A percentile compares a stretch with the other conserved stretches of the same genome.
Evolutionary conservation across 2,797 vertebrate species (phyloP).

Genomic region (Epinephelus awoara): DNA sequence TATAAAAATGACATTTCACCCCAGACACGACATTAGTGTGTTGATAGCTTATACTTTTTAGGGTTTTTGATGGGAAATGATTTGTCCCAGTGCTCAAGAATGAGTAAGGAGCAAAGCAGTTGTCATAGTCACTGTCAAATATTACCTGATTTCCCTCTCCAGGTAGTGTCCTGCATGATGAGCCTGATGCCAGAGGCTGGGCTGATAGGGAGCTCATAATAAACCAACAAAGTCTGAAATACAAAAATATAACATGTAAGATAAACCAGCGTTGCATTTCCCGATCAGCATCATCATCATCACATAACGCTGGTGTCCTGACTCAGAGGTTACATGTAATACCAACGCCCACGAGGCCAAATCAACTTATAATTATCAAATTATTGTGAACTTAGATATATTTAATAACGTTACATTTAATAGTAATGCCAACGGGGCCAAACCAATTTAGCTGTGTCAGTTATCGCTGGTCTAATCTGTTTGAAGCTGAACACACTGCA

Average conservation of each 20-base stretch:
- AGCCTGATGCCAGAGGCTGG: conserved; percentile 84
- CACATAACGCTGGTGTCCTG: neutral
- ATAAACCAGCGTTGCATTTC: neutral
- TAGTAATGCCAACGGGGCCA: neutral
- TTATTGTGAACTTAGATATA: neutral
- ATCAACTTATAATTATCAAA: neutral
- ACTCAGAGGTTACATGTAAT: neutral
- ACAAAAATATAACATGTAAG: neutral
- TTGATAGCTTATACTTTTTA: no score
- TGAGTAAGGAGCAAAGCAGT: neutral
- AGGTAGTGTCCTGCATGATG: conserved; percentile 86
- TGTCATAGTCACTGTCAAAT: no score
- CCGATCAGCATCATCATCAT: neutral
- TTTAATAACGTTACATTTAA: neutral
- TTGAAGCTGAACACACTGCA: neutral
- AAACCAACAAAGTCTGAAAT: conserved; percentile 80
- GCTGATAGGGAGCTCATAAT: conserved; percentile 90
- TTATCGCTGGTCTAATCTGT: neutral
- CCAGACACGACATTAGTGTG: no score
- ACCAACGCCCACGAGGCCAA: conserved; percentile 8
- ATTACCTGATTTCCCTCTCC: conserved; percentile 91
- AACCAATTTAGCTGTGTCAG: neutral
- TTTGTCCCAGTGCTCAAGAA: no score
- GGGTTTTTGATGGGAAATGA: no score
- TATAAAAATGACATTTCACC: no score